These are phyloP conservation scores for Apamea anceps DNA, from an alignment of 2,888 invertebrate species.

Conservation along the genomic window DNA sequence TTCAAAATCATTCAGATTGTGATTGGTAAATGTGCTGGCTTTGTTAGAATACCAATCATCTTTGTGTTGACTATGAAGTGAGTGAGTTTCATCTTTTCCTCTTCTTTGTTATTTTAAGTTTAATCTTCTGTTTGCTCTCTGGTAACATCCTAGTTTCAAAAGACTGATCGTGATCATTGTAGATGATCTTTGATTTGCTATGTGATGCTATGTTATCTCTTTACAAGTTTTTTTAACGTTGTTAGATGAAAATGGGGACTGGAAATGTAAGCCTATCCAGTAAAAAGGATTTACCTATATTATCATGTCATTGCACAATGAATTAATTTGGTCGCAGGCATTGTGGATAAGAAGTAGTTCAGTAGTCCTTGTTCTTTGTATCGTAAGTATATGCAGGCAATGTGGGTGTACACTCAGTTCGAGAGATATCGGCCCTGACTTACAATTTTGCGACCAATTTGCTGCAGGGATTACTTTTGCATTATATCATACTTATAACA, in stretches of 20 bases:
- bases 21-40: not conserved
- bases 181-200: not conserved
- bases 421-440: conserved; percentile 12
- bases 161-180: not conserved
- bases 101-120: too few species aligned
- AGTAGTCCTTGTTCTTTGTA: conserved; percentile 4
- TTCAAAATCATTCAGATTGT: not conserved
- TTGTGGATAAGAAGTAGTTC: not conserved
- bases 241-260: not conserved
- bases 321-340: not conserved
- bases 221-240: not conserved
- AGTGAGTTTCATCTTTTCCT: not conserved
- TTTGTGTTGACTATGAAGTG: too few species aligned
- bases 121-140: not conserved
- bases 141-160: not conserved
- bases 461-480: not conserved
- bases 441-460: conserved; percentile 5
- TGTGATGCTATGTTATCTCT: not conserved
- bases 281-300: not conserved
- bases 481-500: not conserved
- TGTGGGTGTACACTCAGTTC: conserved; percentile 1
- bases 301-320: not conserved
- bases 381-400: not conserved
- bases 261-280: not conserved
- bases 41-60: not conserved